A percentile compares a stretch with the other conserved stretches of the same genome.
Conservation (phyloP, 2,113 vertebrate genomes). For the Benitochromis conjunctus region DNA sequence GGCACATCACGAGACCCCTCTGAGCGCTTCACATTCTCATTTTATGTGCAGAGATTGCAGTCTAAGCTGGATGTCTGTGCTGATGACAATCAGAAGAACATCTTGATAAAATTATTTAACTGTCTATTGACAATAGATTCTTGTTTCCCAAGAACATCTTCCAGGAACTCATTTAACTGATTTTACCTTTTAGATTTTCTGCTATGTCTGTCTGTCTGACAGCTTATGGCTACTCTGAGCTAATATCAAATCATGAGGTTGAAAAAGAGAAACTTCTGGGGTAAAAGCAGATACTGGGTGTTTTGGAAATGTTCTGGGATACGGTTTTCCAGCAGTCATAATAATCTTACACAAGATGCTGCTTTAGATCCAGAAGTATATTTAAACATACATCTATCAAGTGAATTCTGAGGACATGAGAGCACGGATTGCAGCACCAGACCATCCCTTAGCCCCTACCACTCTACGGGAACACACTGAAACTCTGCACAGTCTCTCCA, state of each 20-base stretch:
- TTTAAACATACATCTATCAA: background rate
- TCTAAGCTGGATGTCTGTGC: background rate
- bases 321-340: background rate
- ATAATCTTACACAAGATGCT: background rate
- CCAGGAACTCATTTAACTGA: background rate
- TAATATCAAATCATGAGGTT: background rate
- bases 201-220: background rate
- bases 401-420: fast-evolving
- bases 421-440: fast-evolving
- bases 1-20: background rate
- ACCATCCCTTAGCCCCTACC: background rate
- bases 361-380: background rate
- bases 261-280: background rate
- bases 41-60: background rate
- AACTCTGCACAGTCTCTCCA: background rate
- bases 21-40: background rate
- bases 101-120: conserved; percentile 25
- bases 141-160: background rate
- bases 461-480: background rate
- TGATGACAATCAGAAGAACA: conserved; percentile 2
- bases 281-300: background rate
- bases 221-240: background rate
- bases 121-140: conserved; percentile 5
- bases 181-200: background rate
- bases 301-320: background rate